A percentile compares a stretch with the other conserved stretches of the same genome.
phyloP scores from a whole-genome alignment of 1,140 invertebrate species.

The Augochlora pura region DNA sequence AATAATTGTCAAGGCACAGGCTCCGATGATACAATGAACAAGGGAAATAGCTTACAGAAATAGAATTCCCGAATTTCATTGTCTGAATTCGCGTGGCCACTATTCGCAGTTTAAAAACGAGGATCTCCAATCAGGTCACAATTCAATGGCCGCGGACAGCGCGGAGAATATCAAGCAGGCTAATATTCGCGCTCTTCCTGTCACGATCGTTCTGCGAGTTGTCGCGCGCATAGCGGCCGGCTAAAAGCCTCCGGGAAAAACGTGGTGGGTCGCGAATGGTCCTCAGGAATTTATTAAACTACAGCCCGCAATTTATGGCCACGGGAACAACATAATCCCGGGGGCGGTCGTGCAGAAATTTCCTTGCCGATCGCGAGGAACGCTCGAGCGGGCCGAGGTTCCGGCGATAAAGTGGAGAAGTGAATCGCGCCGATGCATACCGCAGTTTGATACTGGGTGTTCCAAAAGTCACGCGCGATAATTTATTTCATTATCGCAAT shows the following conservation, averaged over 20 bases:
- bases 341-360: not conserved
- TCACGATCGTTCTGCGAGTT: not conserved
- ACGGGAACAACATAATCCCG: not conserved
- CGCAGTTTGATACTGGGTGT: too few relatives aligned
- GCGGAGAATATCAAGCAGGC: not conserved
- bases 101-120: too few relatives aligned
- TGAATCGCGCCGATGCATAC: not conserved
- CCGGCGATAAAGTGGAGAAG: not conserved
- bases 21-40: too few relatives aligned
- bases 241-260: not conserved
- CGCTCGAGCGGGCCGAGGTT: not conserved
- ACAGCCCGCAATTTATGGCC: not conserved
- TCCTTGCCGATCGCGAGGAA: not conserved
- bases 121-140: too few relatives aligned
- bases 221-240: not conserved
- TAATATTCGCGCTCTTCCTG: not conserved
- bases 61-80: too few relatives aligned
- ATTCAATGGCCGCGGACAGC: too few relatives aligned
- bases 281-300: slow-evolving; percentile 2
- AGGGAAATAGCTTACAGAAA: too few relatives aligned
- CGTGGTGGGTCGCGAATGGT: not conserved
- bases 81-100: too few relatives aligned
- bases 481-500: too few relatives aligned
- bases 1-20: too few relatives aligned
- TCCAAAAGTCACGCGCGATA: too few relatives aligned